Conservation (phyloP, 2,888 invertebrate species). For the Tethea ocularis region DNA sequence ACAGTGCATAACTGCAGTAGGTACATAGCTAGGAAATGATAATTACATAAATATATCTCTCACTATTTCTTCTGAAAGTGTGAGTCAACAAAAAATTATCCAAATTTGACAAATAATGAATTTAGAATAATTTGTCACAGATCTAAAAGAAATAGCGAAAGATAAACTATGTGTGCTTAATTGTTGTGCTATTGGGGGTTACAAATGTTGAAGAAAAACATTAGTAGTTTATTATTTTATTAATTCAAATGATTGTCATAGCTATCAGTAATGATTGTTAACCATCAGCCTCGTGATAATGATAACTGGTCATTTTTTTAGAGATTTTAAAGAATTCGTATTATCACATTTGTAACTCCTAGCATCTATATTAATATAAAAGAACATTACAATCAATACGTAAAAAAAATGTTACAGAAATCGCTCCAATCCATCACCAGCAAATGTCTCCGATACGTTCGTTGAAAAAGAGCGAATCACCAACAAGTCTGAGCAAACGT, state of each 20-base stretch:
- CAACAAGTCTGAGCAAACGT: constrained; percentile 76
- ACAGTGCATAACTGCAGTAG: neutral
- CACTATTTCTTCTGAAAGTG: neutral
- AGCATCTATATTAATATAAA: constrained; percentile 24
- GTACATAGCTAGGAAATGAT: constrained; percentile 1
- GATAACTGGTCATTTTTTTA: no score
- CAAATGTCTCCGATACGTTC: constrained; percentile 82
- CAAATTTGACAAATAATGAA: neutral
- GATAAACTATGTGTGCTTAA: constrained; percentile 43
- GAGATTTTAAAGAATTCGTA: neutral
- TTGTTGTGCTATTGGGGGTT: constrained; percentile 40
- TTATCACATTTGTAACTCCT: constrained; percentile 30
- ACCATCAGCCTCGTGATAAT: neutral
- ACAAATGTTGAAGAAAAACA: constrained; percentile 36
- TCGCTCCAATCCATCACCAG: constrained; percentile 79
- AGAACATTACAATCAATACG: constrained; percentile 25
- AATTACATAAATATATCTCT: neutral
- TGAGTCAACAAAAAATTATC: neutral
- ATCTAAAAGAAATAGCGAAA: constrained; percentile 13
- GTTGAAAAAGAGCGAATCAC: constrained; percentile 78
- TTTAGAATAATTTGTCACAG: neutral
- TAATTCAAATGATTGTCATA: no score
- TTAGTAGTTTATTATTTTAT: no score
- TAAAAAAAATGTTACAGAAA: constrained; percentile 68
- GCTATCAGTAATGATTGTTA: neutral